Percentiles rank a stretch among this genome's conserved stretches.
These are phyloP conservation scores for Podargus strigoides DNA, from an alignment of 2,797 vertebrate genomes.

Conservation along the genomic window DNA sequence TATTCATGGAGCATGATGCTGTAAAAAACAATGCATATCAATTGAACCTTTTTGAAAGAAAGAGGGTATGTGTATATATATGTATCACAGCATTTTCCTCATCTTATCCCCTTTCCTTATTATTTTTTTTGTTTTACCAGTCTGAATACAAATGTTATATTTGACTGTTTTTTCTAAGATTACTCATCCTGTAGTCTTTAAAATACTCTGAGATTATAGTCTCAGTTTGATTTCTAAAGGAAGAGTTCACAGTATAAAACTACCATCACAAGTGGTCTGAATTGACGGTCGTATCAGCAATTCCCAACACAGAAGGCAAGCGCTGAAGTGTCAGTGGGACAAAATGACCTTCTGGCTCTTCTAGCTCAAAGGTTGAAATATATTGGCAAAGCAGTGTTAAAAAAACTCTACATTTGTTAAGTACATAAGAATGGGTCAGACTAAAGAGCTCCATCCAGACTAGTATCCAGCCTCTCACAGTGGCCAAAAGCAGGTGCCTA, in stretches of 20 bases:
- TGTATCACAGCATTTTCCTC: accelerated
- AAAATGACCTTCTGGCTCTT: not conserved
- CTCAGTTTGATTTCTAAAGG: not conserved
- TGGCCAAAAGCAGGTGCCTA: not conserved
- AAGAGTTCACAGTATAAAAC: not conserved
- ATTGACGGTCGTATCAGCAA: not conserved
- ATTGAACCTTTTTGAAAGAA: not conserved
- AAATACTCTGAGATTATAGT: not conserved
- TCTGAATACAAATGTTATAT: not conserved
- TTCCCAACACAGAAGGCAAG: not conserved
- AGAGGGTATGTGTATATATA: accelerated
- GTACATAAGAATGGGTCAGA: not conserved
- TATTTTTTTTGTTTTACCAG: not conserved
- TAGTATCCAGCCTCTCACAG: not conserved
- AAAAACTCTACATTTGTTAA: not conserved
- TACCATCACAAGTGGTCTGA: not conserved
- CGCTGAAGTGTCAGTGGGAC: not conserved
- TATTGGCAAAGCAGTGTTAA: not conserved
- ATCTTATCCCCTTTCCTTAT: not conserved
- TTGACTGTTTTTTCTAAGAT: not conserved
- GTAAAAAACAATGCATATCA: not conserved
- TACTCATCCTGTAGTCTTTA: not conserved
- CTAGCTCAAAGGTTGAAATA: not conserved
- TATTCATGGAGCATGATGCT: not conserved
- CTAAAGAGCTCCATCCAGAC: not conserved